Evolutionary conservation across 2,797 vertebrate species (phyloP).

Genomic region (Pangasius sanitwongsei): DNA sequence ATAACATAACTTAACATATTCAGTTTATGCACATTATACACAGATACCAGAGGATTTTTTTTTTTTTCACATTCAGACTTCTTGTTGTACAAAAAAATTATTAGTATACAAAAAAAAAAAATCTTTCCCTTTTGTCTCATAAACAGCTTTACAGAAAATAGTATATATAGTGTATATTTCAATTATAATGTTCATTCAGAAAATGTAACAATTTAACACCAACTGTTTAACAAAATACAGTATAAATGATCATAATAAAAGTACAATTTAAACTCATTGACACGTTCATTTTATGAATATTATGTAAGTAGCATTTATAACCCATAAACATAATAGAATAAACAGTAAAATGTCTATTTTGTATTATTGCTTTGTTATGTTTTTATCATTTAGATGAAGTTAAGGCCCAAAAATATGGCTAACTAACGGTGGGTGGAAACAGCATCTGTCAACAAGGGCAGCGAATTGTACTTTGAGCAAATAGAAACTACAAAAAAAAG

Average conservation of each 20-base stretch:
- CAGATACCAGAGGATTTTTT: neutral
- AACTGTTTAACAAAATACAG: neutral
- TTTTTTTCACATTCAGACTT: neutral
- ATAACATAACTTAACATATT: neutral
- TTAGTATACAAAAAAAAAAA: neutral
- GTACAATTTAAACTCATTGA: neutral
- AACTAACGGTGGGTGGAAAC: neutral
- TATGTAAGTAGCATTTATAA: neutral
- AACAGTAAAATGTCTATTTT: neutral
- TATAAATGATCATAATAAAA: neutral
- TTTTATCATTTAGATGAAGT: neutral
- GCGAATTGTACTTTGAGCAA: neutral
- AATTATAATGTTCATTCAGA: neutral
- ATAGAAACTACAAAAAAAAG: conserved; percentile 5
- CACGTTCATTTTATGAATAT: neutral
- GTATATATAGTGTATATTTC: neutral
- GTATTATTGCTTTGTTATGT: neutral
- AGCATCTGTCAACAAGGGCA: neutral
- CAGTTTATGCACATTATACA: neutral
- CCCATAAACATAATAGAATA: neutral
- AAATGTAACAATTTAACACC: neutral
- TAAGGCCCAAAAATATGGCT: neutral
- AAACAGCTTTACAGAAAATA: neutral
- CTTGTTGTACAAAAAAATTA: neutral
- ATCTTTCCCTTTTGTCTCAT: neutral